Percentiles rank a stretch among this genome's conserved stretches.
phyloP scores from a whole-genome alignment of 2,888 invertebrate genomes.

The Caradrina kadenii region DNA sequence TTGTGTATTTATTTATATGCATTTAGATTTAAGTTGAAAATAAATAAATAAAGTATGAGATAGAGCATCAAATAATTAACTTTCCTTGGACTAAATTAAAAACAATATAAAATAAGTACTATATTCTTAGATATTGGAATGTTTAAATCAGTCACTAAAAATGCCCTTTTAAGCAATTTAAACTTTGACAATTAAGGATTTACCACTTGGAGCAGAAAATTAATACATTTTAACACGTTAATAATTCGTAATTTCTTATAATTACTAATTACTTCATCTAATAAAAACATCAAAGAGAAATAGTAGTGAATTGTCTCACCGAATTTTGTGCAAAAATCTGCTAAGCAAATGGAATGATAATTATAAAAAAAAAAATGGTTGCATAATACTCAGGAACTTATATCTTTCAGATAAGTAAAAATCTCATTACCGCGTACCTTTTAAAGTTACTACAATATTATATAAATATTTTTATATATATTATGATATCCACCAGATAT shows the following conservation, averaged over 20 bases:
- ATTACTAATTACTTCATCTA: slow-evolving; percentile 6
- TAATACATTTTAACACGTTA: slow-evolving; percentile 27
- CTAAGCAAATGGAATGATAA: neutral
- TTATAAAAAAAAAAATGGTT: neutral
- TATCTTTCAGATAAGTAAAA: slow-evolving; percentile 7
- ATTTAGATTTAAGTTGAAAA: too few relatives aligned
- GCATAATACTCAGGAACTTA: slow-evolving; percentile 24
- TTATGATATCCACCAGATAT: slow-evolving; percentile 42
- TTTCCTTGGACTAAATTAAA: too few relatives aligned
- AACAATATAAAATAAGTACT: too few relatives aligned
- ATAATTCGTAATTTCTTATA: slow-evolving; percentile 16
- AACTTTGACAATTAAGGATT: slow-evolving; percentile 51
- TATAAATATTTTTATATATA: slow-evolving; percentile 19
- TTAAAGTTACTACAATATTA: slow-evolving; percentile 23
- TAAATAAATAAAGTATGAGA: too few relatives aligned
- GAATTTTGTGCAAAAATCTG: slow-evolving; percentile 36
- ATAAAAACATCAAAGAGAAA: slow-evolving; percentile 8
- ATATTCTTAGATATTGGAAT: slow-evolving; percentile 29
- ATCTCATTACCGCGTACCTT: slow-evolving; percentile 15
- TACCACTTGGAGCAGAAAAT: slow-evolving; percentile 22
- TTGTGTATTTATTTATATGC: too few relatives aligned
- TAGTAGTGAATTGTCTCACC: neutral
- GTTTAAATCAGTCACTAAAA: slow-evolving; percentile 16
- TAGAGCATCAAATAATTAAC: too few relatives aligned
- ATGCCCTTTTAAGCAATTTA: slow-evolving; percentile 48